Evolutionary conservation across 2,113 vertebrate genomes (phyloP).

Genomic region (Muscicapa adusta): DNA sequence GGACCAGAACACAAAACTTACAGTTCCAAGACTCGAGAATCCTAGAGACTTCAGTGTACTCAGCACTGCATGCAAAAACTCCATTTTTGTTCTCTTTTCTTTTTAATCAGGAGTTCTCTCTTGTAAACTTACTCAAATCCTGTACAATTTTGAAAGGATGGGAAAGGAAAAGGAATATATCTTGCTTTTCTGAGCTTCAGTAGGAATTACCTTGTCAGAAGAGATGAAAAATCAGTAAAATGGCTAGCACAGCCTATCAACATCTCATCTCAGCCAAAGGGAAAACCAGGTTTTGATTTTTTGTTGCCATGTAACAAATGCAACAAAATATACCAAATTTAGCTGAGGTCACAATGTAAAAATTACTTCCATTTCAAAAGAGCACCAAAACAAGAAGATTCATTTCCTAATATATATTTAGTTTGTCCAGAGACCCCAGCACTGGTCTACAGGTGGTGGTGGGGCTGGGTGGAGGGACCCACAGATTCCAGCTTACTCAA

Average conservation of each 20-base stretch:
- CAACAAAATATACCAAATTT: neutral
- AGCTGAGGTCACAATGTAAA: neutral
- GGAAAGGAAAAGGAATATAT: neutral
- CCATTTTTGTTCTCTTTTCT: neutral
- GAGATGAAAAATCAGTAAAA: neutral
- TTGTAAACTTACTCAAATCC: neutral
- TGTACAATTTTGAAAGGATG: neutral
- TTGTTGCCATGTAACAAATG: neutral
- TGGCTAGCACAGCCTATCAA: neutral
- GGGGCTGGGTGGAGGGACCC: neutral
- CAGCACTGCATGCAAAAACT: neutral
- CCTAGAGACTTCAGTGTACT: neutral
- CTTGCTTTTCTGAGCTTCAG: neutral
- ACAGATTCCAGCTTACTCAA: neutral
- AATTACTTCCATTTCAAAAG: neutral
- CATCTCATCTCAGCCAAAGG: neutral
- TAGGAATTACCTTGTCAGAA: neutral
- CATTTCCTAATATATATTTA: neutral
- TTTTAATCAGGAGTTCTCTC: neutral
- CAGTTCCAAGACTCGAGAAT: neutral
- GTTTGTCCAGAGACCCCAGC: neutral
- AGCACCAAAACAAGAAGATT: neutral
- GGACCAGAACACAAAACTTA: neutral
- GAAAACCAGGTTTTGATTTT: neutral
- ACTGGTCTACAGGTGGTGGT: neutral